These are phyloP conservation scores for Fragum fragum DNA, from an alignment of 2,888 invertebrate species.

Conservation along the genomic window DNA sequence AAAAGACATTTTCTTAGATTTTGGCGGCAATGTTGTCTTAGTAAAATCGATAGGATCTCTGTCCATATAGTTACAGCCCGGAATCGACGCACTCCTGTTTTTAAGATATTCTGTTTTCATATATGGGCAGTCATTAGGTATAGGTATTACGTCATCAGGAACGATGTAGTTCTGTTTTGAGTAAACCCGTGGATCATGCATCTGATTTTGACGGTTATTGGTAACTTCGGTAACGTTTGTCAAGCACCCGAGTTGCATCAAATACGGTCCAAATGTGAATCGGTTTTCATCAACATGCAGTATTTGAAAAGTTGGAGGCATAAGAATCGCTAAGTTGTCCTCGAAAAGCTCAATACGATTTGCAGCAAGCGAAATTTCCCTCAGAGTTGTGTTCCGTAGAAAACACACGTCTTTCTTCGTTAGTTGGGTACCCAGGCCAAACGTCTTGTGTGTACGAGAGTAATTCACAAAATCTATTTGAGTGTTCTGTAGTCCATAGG, in stretches of 20 bases:
- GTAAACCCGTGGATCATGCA: background rate
- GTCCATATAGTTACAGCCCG: conserved; percentile 26
- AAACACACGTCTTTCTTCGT: conserved; percentile 11
- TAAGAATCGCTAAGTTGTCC: background rate
- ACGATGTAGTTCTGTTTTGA: background rate
- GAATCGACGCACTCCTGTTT: conserved; percentile 9
- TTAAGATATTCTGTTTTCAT: conserved; percentile 20
- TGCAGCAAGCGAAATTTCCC: background rate
- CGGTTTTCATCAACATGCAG: conserved; percentile 8
- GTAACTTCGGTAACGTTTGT: background rate
- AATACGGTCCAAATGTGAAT: conserved; percentile 22
- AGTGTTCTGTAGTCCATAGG: background rate
- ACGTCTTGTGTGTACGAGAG: background rate
- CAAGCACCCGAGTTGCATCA: background rate
- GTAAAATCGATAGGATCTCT: background rate
- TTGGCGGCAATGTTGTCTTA: background rate
- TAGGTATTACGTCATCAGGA: background rate
- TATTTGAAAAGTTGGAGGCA: conserved; percentile 8
- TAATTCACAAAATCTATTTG: conserved; percentile 16
- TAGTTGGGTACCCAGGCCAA: background rate
- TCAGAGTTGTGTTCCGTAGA: conserved; percentile 6
- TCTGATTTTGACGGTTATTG: background rate
- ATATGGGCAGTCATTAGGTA: conserved; percentile 30
- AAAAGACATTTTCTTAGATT: background rate
- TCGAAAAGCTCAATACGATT: background rate